These are phyloP conservation scores for Cheirogaleus medius DNA, from an alignment of 2,113 vertebrate genomes.

Conservation along the genomic window DNA sequence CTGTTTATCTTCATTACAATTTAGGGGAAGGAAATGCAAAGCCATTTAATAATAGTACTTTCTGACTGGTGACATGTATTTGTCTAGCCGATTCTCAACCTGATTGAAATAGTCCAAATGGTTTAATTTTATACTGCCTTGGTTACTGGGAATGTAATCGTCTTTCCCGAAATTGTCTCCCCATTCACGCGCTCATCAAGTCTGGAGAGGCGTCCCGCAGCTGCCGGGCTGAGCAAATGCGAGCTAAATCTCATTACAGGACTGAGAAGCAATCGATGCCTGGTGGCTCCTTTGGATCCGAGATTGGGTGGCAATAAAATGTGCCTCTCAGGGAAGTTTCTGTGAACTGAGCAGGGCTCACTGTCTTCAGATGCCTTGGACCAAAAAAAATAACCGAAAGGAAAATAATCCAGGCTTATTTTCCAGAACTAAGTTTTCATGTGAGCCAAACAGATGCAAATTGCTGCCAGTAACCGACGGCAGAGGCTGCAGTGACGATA, in stretches of 20 bases:
- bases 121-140: background rate
- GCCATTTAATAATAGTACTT: background rate
- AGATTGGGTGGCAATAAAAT: background rate
- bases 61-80: background rate
- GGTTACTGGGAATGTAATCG: background rate
- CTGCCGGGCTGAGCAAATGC: constrained; percentile 17
- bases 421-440: background rate
- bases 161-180: constrained; percentile 6
- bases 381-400: background rate
- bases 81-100: background rate
- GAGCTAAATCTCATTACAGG: constrained; percentile 47
- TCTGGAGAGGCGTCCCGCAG: constrained; percentile 8
- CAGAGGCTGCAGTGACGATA: background rate
- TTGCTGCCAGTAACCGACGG: background rate
- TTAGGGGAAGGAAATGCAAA: background rate
- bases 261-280: constrained; percentile 36
- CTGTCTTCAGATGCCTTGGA: constrained; percentile 6
- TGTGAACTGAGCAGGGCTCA: background rate
- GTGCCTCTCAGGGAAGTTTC: background rate
- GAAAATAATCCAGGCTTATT: constrained; percentile 30
- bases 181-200: background rate
- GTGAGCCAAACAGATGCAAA: background rate
- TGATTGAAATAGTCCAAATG: background rate
- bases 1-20: background rate
- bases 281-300: background rate